Evolutionary conservation across 2,113 vertebrate genomes (phyloP).

Genomic region (Eclectus roratus): DNA sequence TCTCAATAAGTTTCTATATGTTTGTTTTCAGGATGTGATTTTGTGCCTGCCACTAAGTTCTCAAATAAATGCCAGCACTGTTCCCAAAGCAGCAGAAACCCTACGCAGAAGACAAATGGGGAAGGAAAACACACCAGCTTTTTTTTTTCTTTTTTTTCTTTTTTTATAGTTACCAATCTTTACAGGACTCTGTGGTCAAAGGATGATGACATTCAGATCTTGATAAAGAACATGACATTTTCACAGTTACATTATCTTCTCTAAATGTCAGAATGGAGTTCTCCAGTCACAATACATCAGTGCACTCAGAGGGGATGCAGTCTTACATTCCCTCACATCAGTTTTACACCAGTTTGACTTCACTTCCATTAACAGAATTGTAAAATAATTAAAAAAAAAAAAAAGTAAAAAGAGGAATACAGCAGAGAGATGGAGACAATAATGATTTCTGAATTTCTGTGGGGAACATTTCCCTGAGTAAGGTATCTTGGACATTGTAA

Average conservation of each 20-base stretch:
- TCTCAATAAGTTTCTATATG: background rate
- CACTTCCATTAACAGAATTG: background rate
- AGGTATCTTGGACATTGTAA: background rate
- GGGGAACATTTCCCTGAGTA: background rate
- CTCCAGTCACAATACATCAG: background rate
- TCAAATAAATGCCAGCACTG: conserved; percentile 1
- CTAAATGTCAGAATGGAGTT: conserved; percentile 40
- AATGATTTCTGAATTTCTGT: background rate
- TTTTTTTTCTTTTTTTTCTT: background rate
- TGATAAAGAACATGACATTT: conserved; percentile 56
- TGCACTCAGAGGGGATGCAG: background rate
- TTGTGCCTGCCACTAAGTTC: background rate
- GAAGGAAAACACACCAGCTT: background rate
- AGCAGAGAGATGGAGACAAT: background rate
- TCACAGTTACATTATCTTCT: conserved; percentile 47
- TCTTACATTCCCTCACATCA: background rate
- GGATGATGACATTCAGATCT: conserved; percentile 42
- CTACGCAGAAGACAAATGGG: background rate
- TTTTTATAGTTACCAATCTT: background rate
- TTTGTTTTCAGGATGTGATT: conserved; percentile 4
- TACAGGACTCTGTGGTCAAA: conserved; percentile 32
- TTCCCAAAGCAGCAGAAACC: conserved; percentile 7
- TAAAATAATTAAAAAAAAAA: background rate
- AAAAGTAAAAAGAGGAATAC: background rate
- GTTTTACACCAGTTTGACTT: background rate